Evolutionary conservation across 2,113 vertebrate species (phyloP), one percentile per base, ranked within the genome.

Genomic region (Phaethornis superciliosus): DNA sequence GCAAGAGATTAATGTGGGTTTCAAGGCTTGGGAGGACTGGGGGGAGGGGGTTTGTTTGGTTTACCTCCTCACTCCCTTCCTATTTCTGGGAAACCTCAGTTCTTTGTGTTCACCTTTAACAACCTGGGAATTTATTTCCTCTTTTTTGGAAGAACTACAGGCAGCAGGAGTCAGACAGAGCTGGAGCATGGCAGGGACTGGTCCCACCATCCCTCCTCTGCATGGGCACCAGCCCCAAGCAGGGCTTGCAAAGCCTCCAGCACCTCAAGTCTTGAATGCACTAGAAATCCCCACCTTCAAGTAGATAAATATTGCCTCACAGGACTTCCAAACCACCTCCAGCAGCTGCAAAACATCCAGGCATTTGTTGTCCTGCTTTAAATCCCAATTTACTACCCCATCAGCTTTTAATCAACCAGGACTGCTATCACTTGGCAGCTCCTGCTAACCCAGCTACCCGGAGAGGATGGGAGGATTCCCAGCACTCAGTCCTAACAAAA

Each of bases 381-480:
- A 89, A 92, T 64, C 86, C 86, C 92, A 76, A 60, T 91, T 93
- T 79, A 51, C 86, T 62, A 76, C 82, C 87, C 85, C 81, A 85
- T 93, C 90, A 88, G 70, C 63, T 3, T 72, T 93, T 86, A 85
- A 96, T 93, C 80, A 64, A n/a, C 47, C 63, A 52, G 3, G 4
- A 54, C 84, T 2, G 2, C 23, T 69, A 49, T 16, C 69, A 12
- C 89, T 93, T 32, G 8, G 10, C 21, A 81, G 89, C 64, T 62
- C 30, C 2, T 2, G 47, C 59, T 80, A 62, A 79, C 59, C 37
- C 89, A 9, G 85, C 56, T 75, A 40, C 40, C 59, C 12, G 1
- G 68, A 10, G 81, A 52, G 17, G 6, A 65, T 10, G 5, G 2
- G 3, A 21, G 1, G 14, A 4, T 52, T 86, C 44, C 77, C 95